Percentiles rank a stretch among this genome's conserved stretches.
phyloP scores from a whole-genome alignment of 2,888 invertebrate species.

The Calameuta pallipes region DNA sequence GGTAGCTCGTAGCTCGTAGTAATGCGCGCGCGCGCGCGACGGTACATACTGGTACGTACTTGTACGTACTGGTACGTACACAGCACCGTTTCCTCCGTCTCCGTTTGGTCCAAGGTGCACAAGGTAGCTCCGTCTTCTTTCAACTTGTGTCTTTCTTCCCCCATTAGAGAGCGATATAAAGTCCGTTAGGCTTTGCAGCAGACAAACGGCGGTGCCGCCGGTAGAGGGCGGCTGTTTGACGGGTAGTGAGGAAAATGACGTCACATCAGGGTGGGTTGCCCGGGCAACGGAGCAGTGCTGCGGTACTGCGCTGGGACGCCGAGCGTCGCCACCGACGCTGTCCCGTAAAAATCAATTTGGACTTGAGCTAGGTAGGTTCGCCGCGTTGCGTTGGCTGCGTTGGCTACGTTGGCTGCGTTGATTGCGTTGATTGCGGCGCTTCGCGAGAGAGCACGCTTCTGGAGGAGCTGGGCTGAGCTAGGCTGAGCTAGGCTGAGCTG shows the following conservation, averaged over 20 bases:
- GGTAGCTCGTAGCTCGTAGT: background rate
- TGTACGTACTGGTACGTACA: background rate
- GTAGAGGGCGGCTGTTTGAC: background rate
- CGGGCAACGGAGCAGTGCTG: slow-evolving; percentile 48
- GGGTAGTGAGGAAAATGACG: background rate
- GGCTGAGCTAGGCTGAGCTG: slow-evolving; percentile 29
- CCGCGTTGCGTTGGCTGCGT: slow-evolving; percentile 28
- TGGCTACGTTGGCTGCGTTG: slow-evolving; percentile 24
- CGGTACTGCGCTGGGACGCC: slow-evolving; percentile 49
- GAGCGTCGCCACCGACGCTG: slow-evolving; percentile 59
- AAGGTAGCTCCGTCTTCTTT: background rate
- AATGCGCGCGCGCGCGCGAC: background rate
- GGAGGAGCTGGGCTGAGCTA: slow-evolving; percentile 34
- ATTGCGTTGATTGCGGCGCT: slow-evolving; percentile 30
- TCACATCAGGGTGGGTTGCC: slow-evolving; percentile 48
- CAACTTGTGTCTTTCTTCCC: background rate
- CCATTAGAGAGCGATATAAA: background rate
- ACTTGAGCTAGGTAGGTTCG: slow-evolving; percentile 46
- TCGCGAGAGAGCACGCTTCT: slow-evolving; percentile 37
- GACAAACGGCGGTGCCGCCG: background rate
- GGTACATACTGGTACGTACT: background rate
- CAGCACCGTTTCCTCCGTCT: background rate
- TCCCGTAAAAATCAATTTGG: slow-evolving; percentile 65
- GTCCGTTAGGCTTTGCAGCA: background rate
- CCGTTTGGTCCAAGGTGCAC: background rate